phyloP scores from a whole-genome alignment of 2,113 vertebrate species.

The Spea multiplicata region DNA sequence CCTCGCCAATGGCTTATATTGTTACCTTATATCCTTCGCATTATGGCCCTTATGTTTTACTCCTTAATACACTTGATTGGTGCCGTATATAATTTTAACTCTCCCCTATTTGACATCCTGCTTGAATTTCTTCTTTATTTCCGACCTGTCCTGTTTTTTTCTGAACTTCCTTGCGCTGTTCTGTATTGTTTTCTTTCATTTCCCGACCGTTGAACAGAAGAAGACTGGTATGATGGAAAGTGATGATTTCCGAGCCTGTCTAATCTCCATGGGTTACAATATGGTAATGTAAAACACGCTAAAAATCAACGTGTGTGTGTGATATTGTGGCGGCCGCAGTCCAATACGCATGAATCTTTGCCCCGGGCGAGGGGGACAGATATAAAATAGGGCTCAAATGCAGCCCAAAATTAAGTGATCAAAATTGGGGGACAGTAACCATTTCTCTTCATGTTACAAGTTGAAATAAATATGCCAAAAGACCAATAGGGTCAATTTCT shows the following conservation, averaged over 20 bases:
- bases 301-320: slow-evolving; percentile 9
- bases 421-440: too few species aligned
- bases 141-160: slow-evolving; percentile 45
- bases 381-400: too few species aligned
- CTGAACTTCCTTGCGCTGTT: slow-evolving; percentile 44
- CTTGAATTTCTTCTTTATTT: neutral
- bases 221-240: slow-evolving; percentile 98
- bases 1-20: slow-evolving; percentile 4
- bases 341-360: too few species aligned
- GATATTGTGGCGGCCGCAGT: slow-evolving; percentile 38
- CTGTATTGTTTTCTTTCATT: slow-evolving; percentile 43
- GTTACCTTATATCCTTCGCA: slow-evolving; percentile 10
- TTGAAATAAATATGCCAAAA: too few species aligned
- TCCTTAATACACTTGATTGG: slow-evolving; percentile 41
- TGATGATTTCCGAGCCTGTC: slow-evolving; percentile 99
- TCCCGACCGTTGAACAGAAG: slow-evolving; percentile 80
- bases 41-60: slow-evolving; percentile 48
- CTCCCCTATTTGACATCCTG: slow-evolving; percentile 37
- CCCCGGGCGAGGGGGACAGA: too few species aligned
- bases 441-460: too few species aligned
- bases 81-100: slow-evolving; percentile 29
- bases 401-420: too few species aligned
- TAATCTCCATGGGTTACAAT: slow-evolving; percentile 99
- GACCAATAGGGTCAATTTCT: too few species aligned
- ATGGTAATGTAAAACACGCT: slow-evolving; percentile 77